A percentile compares a stretch with the other conserved stretches of the same genome.
phyloP scores from a whole-genome alignment of 2,888 invertebrate species.

The Sisyra terminalis region DNA sequence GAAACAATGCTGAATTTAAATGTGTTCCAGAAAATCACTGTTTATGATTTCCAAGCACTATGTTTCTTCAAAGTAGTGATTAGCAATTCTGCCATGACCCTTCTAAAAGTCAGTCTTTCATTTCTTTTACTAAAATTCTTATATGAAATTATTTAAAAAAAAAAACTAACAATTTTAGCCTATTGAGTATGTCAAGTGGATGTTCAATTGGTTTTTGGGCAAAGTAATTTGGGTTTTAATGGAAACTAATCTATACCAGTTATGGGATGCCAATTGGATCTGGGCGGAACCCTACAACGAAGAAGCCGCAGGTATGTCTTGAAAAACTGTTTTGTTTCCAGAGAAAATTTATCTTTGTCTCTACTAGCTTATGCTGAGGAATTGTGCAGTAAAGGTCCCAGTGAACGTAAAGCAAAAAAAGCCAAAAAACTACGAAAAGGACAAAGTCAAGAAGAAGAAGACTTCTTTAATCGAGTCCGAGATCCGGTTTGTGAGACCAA shows the following conservation, averaged over 20 bases:
- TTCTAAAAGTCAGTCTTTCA: conserved; percentile 19
- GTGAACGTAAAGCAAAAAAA: conserved; percentile 16
- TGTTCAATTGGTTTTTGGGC: conserved; percentile 27
- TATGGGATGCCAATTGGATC: conserved; percentile 15
- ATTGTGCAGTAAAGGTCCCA: conserved; percentile 17
- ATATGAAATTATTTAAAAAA: not conserved
- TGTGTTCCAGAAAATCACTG: conserved; percentile 56
- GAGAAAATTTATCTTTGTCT: too few relatives aligned
- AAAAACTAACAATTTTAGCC: conserved; percentile 22
- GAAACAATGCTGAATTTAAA: conserved; percentile 50
- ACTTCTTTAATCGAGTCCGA: conserved; percentile 18
- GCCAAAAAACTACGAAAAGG: conserved; percentile 19
- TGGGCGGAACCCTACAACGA: conserved; percentile 10
- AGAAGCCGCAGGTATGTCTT: not conserved
- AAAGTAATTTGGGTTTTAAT: conserved; percentile 24
- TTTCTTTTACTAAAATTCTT: not conserved
- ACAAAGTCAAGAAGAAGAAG: conserved; percentile 26
- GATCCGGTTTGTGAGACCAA: conserved; percentile 22
- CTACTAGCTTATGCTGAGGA: not conserved
- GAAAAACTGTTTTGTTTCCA: too few relatives aligned
- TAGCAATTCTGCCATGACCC: conserved; percentile 22
- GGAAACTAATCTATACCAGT: conserved; percentile 18
- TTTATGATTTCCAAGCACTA: conserved; percentile 75
- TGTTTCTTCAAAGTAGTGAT: conserved; percentile 34
- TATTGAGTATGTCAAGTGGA: conserved; percentile 21